These are phyloP conservation scores for Girardinus metallicus DNA, from an alignment of 2,797 vertebrate genomes.

Conservation along the genomic window DNA sequence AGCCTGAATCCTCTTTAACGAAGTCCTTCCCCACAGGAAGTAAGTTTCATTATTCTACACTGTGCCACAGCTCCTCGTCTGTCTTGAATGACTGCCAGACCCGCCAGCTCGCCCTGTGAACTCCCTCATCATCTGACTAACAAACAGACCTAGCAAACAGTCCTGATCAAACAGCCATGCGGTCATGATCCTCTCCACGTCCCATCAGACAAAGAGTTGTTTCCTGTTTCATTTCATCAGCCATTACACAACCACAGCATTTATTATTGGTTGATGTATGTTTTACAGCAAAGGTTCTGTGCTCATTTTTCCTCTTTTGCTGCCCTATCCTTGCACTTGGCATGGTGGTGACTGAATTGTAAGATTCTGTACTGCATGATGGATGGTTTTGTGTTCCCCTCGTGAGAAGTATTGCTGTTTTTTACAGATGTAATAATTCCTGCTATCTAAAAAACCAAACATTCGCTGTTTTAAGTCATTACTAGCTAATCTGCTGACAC, in stretches of 20 bases:
- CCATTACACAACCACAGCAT: slow-evolving; percentile 49
- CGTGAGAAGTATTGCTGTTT: slow-evolving; percentile 2
- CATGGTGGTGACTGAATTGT: slow-evolving; percentile 49
- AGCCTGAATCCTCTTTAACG: slow-evolving; percentile 89
- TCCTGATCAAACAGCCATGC: slow-evolving; percentile 37
- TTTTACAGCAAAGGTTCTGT: slow-evolving; percentile 7
- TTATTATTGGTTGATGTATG: slow-evolving; percentile 16
- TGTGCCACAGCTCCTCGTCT: slow-evolving; percentile 25
- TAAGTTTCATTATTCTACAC: slow-evolving; percentile 81
- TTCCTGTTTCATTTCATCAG: slow-evolving; percentile 62
- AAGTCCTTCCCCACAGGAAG: slow-evolving; percentile 93
- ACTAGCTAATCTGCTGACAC: neutral
- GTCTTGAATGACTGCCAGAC: slow-evolving; percentile 64
- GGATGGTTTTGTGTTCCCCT: slow-evolving; percentile 31
- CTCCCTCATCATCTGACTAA: slow-evolving; percentile 44
- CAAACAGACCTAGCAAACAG: slow-evolving; percentile 29
- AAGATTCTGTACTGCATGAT: slow-evolving; percentile 58
- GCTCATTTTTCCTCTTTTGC: slow-evolving; percentile 4
- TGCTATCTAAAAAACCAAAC: slow-evolving; percentile 2
- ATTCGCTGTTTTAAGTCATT: slow-evolving; percentile 1
- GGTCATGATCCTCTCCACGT: slow-evolving; percentile 24
- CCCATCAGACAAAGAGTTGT: slow-evolving; percentile 31
- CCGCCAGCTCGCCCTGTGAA: slow-evolving; percentile 60
- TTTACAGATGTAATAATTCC: slow-evolving; percentile 22
- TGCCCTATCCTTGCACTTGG: slow-evolving; percentile 50